A percentile compares a stretch with the other conserved stretches of the same genome.
Evolutionary conservation across 2,888 invertebrate species (phyloP).

Genomic region (Slavum lentiscoides): DNA sequence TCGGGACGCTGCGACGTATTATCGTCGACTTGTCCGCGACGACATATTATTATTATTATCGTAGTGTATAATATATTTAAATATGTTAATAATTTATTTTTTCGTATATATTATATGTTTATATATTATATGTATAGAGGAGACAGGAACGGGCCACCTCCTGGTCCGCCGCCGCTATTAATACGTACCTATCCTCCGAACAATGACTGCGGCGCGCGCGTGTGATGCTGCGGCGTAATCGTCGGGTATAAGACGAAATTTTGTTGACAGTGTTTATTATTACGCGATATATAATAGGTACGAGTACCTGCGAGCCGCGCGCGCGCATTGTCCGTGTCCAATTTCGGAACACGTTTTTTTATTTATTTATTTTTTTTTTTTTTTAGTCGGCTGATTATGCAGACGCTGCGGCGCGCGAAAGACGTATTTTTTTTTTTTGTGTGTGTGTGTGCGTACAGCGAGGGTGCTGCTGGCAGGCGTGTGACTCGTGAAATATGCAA

Average conservation of each 20-base stretch:
- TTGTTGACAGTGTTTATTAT: neutral
- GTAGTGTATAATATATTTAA: too few species aligned
- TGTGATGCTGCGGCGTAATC: too few species aligned
- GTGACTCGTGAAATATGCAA: neutral
- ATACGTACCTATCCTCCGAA: too few species aligned
- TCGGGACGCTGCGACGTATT: neutral
- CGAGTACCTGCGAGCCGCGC: neutral
- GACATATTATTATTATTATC: too few species aligned
- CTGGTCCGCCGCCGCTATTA: too few species aligned
- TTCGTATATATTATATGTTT: neutral
- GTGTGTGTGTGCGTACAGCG: neutral
- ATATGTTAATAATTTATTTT: too few species aligned
- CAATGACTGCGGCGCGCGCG: neutral
- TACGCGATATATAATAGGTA: too few species aligned
- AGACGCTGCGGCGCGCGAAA: neutral
- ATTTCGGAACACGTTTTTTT: conserved; percentile 10
- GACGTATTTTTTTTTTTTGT: neutral
- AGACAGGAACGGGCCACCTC: neutral
- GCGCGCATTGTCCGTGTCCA: conserved; percentile 6
- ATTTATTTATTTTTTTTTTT: too few species aligned
- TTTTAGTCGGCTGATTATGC: neutral
- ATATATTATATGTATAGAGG: neutral
- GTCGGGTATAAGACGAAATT: neutral
- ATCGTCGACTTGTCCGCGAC: conserved; percentile 23
- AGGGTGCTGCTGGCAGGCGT: neutral